Base-by-base conservation (phyloP, 2,888 invertebrate genomes). In the Craniophora ligustri region DNA sequence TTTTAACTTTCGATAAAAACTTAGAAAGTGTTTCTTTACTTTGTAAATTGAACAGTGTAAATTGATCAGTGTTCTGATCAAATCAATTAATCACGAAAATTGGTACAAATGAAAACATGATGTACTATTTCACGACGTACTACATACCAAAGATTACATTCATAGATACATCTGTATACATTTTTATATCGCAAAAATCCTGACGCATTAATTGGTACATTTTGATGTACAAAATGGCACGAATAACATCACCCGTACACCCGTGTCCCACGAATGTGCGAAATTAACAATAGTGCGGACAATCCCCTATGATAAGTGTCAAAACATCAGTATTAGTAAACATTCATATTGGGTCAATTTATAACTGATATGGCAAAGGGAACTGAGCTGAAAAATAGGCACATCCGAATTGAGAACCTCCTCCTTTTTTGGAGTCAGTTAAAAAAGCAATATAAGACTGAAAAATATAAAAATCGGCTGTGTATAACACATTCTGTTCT, bases 141-240 rank as follows among this genome's bases (percentile, higher is more conserved):
- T 34, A 13, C 32, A 15, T 19, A 8, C 42, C 21, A 14, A 28
- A 57, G 32, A 58, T 49, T 36, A 49, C 26, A 16, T 13, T 21
- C 41, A 47, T 19, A 38, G 2, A 15, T 38, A 32, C 42, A 34
- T 23, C 31, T 39, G 16, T 21, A 34, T 47, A 63, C 8, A 39
- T 18, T 15, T 40, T 5, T 31, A 13, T 13, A 34, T 35, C 19
- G 14, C 30, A 57, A 34, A 44, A n/a, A 30, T 32, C 28, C 26
- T 38, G n/a, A 16, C 30, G 42, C 48, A 49, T 40, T 16, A 18
- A 32, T 4, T n/a, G 40, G 45, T 51, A 38, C n/a, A 51, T n/a
- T 13, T 26, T 14, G 19, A 28, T 45, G 32, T 34, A 35, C 34
- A 63, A 23, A 56, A 66, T 66, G 69, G 64, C 64, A 66, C 64